Base-by-base conservation (phyloP, 2,888 invertebrate species). In the Agrilus mali region DNA sequence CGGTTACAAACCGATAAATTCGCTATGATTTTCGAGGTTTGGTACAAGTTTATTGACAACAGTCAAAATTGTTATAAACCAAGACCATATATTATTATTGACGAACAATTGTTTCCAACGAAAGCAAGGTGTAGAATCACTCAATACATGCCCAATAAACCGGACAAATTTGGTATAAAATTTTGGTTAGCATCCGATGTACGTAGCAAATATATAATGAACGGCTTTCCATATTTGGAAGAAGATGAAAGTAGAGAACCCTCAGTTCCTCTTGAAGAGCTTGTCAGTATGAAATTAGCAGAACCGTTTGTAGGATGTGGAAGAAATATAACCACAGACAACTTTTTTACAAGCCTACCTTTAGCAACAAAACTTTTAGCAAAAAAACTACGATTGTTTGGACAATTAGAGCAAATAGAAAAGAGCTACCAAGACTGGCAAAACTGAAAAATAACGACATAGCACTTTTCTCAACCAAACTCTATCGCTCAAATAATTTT, bases 351-450 rank as follows among this genome's bases (percentile, higher is more conserved):
- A 36, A 46, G 47, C 36, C 33, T 16, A 36, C 42, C 45, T 1
- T 22, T 43, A 38, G 45, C 48, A 3, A 52, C 38, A 22, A 50
- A 53, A 44, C 47, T 53, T 36, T 16, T 48, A 42, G 47, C 44
- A 42, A 53, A 56, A 54, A 52, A 44, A 45, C 40, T n/a, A 48
- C 49, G 2, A 34, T 55, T 43, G 52, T 55, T 53, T 53, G 51
- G 47, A 55, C 53, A 36, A 53, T 52, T 10, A 33, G 49, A 7
- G 34, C 34, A 43, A 52, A 52, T 36, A 53, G 46, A 47, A 50
- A 43, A 33, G 45, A 49, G 31, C 38, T 50, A 44, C 47, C 44
- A 37, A 48, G 45, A 48, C 22, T 43, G 22, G 46, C 45, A 8
- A 51, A 50, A 49, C 35, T 43, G 36, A 27, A 12, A 37, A 51